Evolutionary conservation across 2,797 vertebrate genomes (phyloP), one percentile per base, ranked within the genome.

Genomic region (Alcedo atthis): DNA sequence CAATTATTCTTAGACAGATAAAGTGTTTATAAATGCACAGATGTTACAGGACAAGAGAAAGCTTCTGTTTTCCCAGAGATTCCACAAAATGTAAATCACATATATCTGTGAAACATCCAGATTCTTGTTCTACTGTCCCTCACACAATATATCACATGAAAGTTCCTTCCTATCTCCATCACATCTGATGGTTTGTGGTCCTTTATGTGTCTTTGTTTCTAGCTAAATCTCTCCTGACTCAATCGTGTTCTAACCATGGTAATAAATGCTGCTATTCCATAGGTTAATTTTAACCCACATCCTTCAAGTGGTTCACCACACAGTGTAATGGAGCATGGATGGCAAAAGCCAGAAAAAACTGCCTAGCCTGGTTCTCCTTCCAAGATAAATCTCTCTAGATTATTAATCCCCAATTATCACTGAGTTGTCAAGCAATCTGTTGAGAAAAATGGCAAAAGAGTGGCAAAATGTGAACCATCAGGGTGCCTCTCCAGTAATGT

Each of bases 161-260:
- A 79, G 48, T 5, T 58, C 46, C 8, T 76, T 51, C 46, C 16
- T 32, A 6, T 13, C 51, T 55, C 66, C 43, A 26, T 8, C 21
- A 75, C 32, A 75, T 54, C 32, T 8, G 9, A 69, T 21, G 40
- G 33, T 28, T 69, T 2, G 1, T 32, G 19, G 40, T 33, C n/a
- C 35, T 82, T 81, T 35, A 63, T 1, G 2, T 16, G 82, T 22
- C 40, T 82, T 62, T 53, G 22, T 33, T 85, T 78, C 55, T 16
- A 71, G 26, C 35, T 62, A 76, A 81, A 81, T n/a, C 8, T 12
- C 14, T 15, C 20, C 46, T 33, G 26, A 51, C 12, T 58, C 33
- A 3, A 32, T 33, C 1, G 0, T 30, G n/a, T 35, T 78, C 40
- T 51, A 48, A 48, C 32, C 55, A 62, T 0, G 0, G n/a, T 55